A percentile compares a stretch with the other conserved stretches of the same genome.
Conservation (phyloP, 1,140 invertebrate genomes). For the Tenebrio molitor region DNA sequence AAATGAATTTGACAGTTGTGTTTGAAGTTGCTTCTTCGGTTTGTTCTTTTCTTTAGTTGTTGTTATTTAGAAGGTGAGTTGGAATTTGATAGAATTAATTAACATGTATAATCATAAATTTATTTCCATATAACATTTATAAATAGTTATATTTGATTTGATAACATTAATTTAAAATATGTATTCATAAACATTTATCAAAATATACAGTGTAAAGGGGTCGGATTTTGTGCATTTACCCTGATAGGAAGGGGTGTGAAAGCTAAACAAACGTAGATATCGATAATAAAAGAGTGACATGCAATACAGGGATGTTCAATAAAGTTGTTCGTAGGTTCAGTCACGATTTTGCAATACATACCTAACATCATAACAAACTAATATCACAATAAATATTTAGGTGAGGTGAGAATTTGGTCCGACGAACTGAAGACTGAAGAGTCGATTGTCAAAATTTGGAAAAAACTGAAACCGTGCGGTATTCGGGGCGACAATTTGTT, state of each 20-base stretch:
- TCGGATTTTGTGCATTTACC: conserved; percentile 51
- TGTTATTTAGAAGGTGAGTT: no score
- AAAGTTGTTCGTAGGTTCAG: background rate
- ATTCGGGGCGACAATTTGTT: no score
- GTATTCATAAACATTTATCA: conserved; percentile 58
- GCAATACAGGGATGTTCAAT: no score
- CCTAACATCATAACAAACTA: conserved; percentile 21
- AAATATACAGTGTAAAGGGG: conserved; percentile 55
- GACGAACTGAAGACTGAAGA: no score
- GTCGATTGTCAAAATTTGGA: conserved; percentile 10
- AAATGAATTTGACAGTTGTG: no score
- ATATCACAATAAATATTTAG: conserved; percentile 25
- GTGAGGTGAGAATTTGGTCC: background rate
- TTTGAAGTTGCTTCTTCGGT: no score
- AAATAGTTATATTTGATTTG: conserved; percentile 49
- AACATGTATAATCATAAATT: conserved; percentile 37
- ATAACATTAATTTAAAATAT: conserved; percentile 48
- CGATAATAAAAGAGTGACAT: no score
- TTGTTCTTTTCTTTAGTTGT: no score
- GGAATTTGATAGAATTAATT: no score
- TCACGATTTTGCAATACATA: no score
- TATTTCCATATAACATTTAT: conserved; percentile 52
- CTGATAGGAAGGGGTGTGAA: conserved; percentile 40
- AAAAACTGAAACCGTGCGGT: no score
- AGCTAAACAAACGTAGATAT: background rate